Evolutionary conservation across 2,113 vertebrate genomes (phyloP).

Genomic region (Excalfactoria chinensis): DNA sequence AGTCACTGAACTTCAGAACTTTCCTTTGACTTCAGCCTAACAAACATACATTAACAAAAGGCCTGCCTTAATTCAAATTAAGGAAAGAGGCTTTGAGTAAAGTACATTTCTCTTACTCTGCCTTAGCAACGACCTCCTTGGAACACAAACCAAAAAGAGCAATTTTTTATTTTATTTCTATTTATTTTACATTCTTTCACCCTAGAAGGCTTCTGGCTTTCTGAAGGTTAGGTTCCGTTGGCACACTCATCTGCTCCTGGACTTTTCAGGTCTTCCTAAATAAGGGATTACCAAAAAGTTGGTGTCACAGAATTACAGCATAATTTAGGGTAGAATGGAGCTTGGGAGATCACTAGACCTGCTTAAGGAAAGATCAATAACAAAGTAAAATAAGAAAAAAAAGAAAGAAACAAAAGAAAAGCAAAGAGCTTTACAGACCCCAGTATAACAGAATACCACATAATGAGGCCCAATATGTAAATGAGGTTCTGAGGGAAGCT

Average conservation of each 20-base stretch:
- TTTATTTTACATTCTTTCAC: not conserved
- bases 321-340: not conserved
- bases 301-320: not conserved
- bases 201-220: not conserved
- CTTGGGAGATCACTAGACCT: not conserved
- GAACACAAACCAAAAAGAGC: not conserved
- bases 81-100: not conserved
- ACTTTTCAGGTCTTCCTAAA: not conserved
- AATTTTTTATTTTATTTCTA: too few relatives aligned
- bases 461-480: not conserved
- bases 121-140: not conserved
- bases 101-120: not conserved
- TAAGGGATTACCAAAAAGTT: not conserved
- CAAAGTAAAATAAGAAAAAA: not conserved
- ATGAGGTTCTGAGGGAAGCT: not conserved
- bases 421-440: not conserved
- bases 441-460: not conserved
- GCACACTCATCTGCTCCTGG: not conserved
- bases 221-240: not conserved
- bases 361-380: not conserved
- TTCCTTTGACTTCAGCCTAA: not conserved
- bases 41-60: not conserved
- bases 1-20: not conserved
- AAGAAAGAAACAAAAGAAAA: not conserved
- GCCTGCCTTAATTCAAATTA: not conserved